Base-by-base conservation (phyloP, 2,113 vertebrate species). In the Hippolais icterina region DNA sequence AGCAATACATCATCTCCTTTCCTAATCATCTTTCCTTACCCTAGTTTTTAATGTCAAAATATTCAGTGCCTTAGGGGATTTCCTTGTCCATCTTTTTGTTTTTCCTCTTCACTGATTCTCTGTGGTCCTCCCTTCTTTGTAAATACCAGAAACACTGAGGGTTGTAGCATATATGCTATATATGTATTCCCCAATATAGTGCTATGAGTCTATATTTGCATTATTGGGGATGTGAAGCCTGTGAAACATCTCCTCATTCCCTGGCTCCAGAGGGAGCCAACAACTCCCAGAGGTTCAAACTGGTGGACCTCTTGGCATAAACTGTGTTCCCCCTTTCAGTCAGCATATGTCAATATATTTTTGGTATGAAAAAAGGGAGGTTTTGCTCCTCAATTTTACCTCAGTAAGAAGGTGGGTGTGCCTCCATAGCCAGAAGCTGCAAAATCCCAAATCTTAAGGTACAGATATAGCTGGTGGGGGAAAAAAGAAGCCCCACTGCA, bases 1-100 rank as follows among this genome's bases (percentile, higher is more conserved):
- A 83, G 42, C 22, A 50, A 88, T 46, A 59, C 15, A 65, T 74
- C 54, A 44, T 33, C 17, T 83, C 44, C 41, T 86, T 54, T 70
- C 16, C 24, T 70, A 69, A 59, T 78, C 12, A 75, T 28, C 39
- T 90, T 89, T 72, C 63, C 56, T 83, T 80, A 65, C 9, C 12
- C 24, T 65, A 42, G 53, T 35, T 91, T 79, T 76, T 44, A 94
- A 63, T 35, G 70, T 24, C 49, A 86, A 77, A 93, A 91, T 74
- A 76, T 52, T 69, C 46, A 63, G 11, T 72, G 47, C 52, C 47
- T 64, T 77, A 81, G 50, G 12, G 31, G n/a, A 54, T 56, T 84
- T 74, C 17, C 44, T 77, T 52, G n/a, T 37, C 20, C 49, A 49
- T 37, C 15, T 47, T 82, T 79, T 50, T 25, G 47, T n/a, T 61